A percentile compares a stretch with the other conserved stretches of the same genome.
These are phyloP conservation scores for Deilephila elpenor DNA, from an alignment of 2,888 invertebrate genomes.

Conservation along the genomic window DNA sequence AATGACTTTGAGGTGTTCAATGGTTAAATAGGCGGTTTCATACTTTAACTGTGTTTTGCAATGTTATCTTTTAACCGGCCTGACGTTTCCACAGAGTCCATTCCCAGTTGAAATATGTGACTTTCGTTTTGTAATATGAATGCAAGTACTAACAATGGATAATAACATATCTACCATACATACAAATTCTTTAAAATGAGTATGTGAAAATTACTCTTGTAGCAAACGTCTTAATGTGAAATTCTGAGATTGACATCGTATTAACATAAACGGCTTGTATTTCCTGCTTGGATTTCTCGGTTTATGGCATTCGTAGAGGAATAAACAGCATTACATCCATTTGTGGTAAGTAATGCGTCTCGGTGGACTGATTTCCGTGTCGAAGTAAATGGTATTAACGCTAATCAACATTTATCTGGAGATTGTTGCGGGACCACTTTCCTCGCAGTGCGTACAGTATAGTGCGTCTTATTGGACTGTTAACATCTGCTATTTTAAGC, in stretches of 20 bases:
- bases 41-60: slow-evolving; percentile 46
- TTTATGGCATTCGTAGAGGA: not conserved
- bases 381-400: slow-evolving; percentile 19
- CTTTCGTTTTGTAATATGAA: slow-evolving; percentile 11
- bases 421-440: slow-evolving; percentile 19
- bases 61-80: slow-evolving; percentile 39
- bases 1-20: slow-evolving; percentile 56
- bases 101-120: slow-evolving; percentile 3
- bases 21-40: slow-evolving; percentile 45
- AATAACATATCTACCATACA: not conserved
- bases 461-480: not conserved
- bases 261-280: not conserved
- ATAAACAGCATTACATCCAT: slow-evolving; percentile 21
- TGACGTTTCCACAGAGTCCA: slow-evolving; percentile 12
- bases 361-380: slow-evolving; percentile 20
- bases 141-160: not conserved
- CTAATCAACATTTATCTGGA: slow-evolving; percentile 24
- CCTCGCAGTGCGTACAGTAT: not conserved
- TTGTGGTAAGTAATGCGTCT: slow-evolving; percentile 18
- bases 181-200: not conserved
- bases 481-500: not conserved
- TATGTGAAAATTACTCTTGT: no score
- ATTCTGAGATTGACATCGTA: slow-evolving; percentile 6
- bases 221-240: not conserved
- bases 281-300: slow-evolving; percentile 18